Percentiles rank a stretch among this genome's conserved stretches.
Evolutionary conservation across 2,113 vertebrate species (phyloP).

Genomic region (Hydrolagus affinis): DNA sequence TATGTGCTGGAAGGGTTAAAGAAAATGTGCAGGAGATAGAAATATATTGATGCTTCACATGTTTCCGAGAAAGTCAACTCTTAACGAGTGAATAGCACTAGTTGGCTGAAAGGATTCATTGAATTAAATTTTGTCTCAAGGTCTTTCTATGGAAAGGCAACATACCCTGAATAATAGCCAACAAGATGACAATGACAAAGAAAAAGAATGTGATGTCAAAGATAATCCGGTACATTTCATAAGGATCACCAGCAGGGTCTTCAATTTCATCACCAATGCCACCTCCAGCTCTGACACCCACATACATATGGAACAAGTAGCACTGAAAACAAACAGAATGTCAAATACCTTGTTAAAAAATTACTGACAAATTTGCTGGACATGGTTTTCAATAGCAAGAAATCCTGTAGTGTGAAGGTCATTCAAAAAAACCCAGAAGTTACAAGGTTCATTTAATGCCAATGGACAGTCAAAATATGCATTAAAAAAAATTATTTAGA

Average conservation of each 20-base stretch:
- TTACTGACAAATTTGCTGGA: not conserved
- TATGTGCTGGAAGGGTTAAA: not conserved
- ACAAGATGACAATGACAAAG: slow-evolving; percentile 93
- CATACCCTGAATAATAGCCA: slow-evolving; percentile 95
- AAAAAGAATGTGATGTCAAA: slow-evolving; percentile 99
- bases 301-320: slow-evolving; percentile 97
- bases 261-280: slow-evolving; percentile 97
- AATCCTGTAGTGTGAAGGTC: not conserved
- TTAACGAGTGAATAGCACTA: not conserved
- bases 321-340: slow-evolving; percentile 56
- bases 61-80: not conserved
- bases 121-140: not conserved
- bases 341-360: not conserved
- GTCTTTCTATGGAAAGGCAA: not conserved
- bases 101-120: not conserved
- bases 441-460: not conserved
- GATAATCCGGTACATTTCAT: slow-evolving; percentile 92
- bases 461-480: too few relatives aligned
- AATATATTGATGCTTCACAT: too few relatives aligned
- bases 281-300: slow-evolving; percentile 89
- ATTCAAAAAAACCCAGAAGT: too few relatives aligned
- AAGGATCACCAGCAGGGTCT: slow-evolving; percentile 93
- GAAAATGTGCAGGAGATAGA: not conserved
- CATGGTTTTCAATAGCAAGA: not conserved
- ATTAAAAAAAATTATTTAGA: too few relatives aligned